Evolutionary conservation across 1,140 invertebrate species (phyloP).

Genomic region (Zaprionus tsacasi): DNA sequence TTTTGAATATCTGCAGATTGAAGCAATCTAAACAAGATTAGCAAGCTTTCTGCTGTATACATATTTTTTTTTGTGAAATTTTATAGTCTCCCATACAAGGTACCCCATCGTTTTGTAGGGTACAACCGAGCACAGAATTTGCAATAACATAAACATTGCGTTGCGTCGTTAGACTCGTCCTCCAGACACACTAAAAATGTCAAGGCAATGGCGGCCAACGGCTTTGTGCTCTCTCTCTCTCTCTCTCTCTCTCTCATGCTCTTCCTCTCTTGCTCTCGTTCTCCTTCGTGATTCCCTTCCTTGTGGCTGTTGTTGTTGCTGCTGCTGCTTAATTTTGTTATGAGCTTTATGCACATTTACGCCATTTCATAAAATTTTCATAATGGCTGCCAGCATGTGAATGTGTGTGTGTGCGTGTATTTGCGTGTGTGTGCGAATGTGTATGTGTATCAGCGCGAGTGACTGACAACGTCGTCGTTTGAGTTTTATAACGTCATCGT

Average conservation of each 20-base stretch:
- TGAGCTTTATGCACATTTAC: conserved; percentile 73
- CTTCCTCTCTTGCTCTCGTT: too few species aligned
- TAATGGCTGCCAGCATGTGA: conserved; percentile 57
- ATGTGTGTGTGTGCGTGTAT: conserved; percentile 3
- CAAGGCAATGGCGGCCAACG: conserved; percentile 51
- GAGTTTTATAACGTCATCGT: conserved; percentile 64
- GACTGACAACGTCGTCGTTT: conserved; percentile 76
- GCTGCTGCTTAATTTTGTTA: conserved; percentile 72
- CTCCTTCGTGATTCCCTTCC: not conserved
- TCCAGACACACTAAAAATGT: conserved; percentile 32
- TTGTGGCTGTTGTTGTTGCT: conserved; percentile 19
- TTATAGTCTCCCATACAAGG: not conserved
- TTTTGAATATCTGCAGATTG: not conserved
- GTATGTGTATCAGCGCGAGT: conserved; percentile 29
- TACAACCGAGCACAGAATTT: not conserved
- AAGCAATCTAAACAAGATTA: not conserved
- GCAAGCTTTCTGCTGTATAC: not conserved
- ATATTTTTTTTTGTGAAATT: not conserved
- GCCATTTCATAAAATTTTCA: conserved; percentile 80
- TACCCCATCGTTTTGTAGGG: not conserved
- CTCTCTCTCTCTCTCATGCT: too few species aligned
- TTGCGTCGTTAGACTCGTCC: not conserved
- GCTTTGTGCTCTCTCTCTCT: not conserved
- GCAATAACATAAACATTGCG: conserved; percentile 1
- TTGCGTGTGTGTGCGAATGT: not conserved